Evolutionary conservation across 1,140 invertebrate genomes (phyloP).

Genomic region (Drosophila orena): DNA sequence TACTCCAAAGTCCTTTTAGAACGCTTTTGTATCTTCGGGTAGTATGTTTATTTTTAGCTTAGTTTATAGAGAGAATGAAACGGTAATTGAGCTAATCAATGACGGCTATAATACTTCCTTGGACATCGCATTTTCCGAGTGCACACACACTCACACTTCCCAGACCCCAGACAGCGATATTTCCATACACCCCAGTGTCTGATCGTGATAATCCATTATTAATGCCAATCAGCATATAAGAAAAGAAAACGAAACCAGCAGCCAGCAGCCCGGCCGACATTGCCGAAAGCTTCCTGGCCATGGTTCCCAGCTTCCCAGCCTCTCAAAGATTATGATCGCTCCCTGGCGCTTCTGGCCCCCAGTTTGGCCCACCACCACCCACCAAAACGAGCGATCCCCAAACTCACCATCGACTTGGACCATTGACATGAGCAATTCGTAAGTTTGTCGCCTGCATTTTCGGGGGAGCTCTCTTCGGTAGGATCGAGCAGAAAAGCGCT

Average conservation of each 20-base stretch:
- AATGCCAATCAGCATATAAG: slow-evolving; percentile 85
- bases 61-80: too few relatives aligned
- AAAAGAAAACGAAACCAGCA: slow-evolving; percentile 46
- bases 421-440: slow-evolving; percentile 83
- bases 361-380: slow-evolving; percentile 13
- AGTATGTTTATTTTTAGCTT: too few relatives aligned
- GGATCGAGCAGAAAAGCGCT: neutral
- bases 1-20: too few relatives aligned
- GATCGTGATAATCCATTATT: slow-evolving; percentile 85
- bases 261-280: slow-evolving; percentile 42
- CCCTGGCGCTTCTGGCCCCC: slow-evolving; percentile 63
- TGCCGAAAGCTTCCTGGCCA: slow-evolving; percentile 48
- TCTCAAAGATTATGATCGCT: slow-evolving; percentile 71
- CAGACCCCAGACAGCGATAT: slow-evolving; percentile 56
- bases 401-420: slow-evolving; percentile 14
- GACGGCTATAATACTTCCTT: too few relatives aligned
- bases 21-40: too few relatives aligned
- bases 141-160: slow-evolving; percentile 37
- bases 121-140: slow-evolving; percentile 7
- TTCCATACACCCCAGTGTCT: slow-evolving; percentile 67
- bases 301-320: slow-evolving; percentile 35
- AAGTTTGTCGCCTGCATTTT: slow-evolving; percentile 81
- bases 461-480: slow-evolving; percentile 3
- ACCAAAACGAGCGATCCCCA: slow-evolving; percentile 11
- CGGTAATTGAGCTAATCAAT: too few relatives aligned